Evolutionary conservation across 1,140 invertebrate genomes (phyloP), one percentile per base, ranked within the genome.

Genomic region (Arion vulgaris): DNA sequence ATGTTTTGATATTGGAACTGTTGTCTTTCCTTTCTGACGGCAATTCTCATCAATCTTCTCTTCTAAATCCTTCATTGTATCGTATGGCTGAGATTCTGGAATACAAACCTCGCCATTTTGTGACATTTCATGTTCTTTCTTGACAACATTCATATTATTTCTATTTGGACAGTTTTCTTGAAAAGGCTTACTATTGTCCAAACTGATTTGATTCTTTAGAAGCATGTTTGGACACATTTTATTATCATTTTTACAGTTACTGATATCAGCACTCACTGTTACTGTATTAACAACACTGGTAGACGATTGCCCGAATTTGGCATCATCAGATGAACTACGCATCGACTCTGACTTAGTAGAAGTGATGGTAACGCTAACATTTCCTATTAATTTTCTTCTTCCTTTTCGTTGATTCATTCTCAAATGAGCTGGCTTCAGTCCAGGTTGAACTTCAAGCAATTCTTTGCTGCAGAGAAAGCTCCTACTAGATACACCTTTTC

Each of bases 351-450:
- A 45, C 41, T 45, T 45, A 36, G 9, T 72, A 11, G 71, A 11
- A 39, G 26, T 36, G 53, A 79, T 66, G 36, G 1, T 66, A 0
- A 66, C 23, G 39, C 53, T 66, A 62, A 79, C 32, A n/a, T 32
- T 38, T 17, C 76, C 76, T 53, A 26, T 39, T 19, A 62, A 38
- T 41, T 79, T 79, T 26, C 57, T 66, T 26, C n/a, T 17, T 38
- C 57, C 53, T 38, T 28, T 68, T 41, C 17, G 32, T 34, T 34
- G 36, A 4, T 66, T 36, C 32, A 39, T 38, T 80, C 68, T 80
- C 39, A 71, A 26, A 71, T 80, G 38, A 32, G 78, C 78, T 28
- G 78, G 78, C 34, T 72, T 80, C 32, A 80, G 68, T 17, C 49
- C 78, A 19, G 78, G 78, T 28, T 80, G 78, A 32, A 71, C 68